phyloP scores from a whole-genome alignment of 1,140 invertebrate genomes.

The Sitodiplosis mosellana region DNA sequence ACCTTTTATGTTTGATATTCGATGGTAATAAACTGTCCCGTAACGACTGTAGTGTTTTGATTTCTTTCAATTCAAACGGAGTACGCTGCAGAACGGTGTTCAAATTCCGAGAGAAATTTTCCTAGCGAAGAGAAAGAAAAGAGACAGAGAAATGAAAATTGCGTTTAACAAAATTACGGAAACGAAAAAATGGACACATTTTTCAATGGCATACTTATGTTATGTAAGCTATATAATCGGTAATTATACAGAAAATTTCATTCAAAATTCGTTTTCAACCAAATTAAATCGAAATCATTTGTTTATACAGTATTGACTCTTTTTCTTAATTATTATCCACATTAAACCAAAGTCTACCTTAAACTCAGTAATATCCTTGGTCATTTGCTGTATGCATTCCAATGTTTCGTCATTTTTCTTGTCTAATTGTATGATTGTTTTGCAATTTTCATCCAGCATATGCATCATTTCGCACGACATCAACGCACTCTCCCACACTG shows the following conservation, averaged over 20 bases:
- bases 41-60: constrained; percentile 13
- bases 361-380: constrained; percentile 44
- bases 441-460: constrained; percentile 48
- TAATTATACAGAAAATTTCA: too few species aligned
- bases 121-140: too few species aligned
- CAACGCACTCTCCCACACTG: constrained; percentile 52
- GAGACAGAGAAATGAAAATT: too few species aligned
- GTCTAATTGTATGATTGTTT: constrained; percentile 41
- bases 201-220: too few species aligned
- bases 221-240: too few species aligned
- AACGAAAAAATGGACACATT: too few species aligned
- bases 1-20: too few species aligned
- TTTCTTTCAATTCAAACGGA: constrained; percentile 4
- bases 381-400: constrained; percentile 35
- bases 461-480: constrained; percentile 58
- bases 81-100: constrained; percentile 1
- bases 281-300: too few species aligned
- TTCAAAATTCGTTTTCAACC: too few species aligned
- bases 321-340: too few species aligned
- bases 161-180: too few species aligned
- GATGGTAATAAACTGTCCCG: constrained; percentile 1
- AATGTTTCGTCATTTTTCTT: constrained; percentile 36
- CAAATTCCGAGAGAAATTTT: constrained; percentile 12
- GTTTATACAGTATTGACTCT: too few species aligned
- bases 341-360: constrained; percentile 20